A percentile compares a stretch with the other conserved stretches of the same genome.
phyloP scores from a whole-genome alignment of 1,140 invertebrate species.

The Archegozetes longisetosus region DNA sequence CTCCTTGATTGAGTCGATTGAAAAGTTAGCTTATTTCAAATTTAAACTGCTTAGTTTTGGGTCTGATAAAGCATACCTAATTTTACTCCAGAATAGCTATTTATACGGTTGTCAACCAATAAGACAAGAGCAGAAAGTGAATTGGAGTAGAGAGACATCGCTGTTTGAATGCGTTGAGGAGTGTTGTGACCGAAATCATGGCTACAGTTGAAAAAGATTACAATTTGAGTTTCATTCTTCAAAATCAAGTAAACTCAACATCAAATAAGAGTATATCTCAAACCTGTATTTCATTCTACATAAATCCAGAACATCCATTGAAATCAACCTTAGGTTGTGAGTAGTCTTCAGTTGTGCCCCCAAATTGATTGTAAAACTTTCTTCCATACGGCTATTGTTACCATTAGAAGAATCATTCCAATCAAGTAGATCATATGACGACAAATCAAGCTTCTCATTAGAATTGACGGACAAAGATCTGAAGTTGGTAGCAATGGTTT shows the following conservation, averaged over 20 bases:
- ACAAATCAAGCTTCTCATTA: background rate
- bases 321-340: constrained; percentile 85
- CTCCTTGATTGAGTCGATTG: too few species aligned
- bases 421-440: background rate
- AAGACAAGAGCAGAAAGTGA: constrained; percentile 74
- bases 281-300: constrained; percentile 32
- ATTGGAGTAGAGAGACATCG: constrained; percentile 79
- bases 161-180: constrained; percentile 72
- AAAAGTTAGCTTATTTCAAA: constrained; percentile 7
- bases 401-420: background rate
- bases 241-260: background rate
- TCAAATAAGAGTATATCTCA: background rate
- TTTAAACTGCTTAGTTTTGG: background rate
- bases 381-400: constrained; percentile 43
- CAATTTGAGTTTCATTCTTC: too few species aligned
- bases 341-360: constrained; percentile 91
- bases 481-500: constrained; percentile 30
- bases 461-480: background rate
- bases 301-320: constrained; percentile 67
- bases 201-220: too few species aligned
- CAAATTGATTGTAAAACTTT: constrained; percentile 92
- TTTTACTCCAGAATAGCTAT: constrained; percentile 50
- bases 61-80: constrained; percentile 38
- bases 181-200: constrained; percentile 26
- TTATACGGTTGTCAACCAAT: constrained; percentile 57